Conservation (phyloP, 2,113 vertebrate genomes). For the Corynorhinus townsendii region DNA sequence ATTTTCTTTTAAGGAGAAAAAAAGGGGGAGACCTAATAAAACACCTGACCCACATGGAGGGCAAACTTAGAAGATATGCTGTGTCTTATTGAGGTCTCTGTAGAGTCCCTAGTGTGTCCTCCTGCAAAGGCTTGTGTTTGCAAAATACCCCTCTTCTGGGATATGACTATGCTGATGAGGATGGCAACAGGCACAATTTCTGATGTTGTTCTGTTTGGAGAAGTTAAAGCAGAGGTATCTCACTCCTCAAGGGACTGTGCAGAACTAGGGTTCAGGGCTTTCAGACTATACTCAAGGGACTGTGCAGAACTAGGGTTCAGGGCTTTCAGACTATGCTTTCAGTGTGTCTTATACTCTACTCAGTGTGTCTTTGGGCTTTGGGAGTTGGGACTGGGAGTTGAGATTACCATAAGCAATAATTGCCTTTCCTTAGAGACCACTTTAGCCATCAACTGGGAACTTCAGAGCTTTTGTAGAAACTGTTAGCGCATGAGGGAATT, state of each 20-base stretch:
- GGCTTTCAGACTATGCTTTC: background rate
- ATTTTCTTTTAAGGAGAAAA: background rate
- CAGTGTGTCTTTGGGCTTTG: background rate
- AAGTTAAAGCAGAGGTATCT: background rate
- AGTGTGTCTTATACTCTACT: no score
- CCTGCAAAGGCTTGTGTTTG: background rate
- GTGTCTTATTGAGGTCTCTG: background rate
- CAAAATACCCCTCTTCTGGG: background rate
- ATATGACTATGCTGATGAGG: background rate
- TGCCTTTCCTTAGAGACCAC: conserved; percentile 12
- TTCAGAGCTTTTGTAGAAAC: background rate
- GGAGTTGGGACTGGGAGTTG: background rate
- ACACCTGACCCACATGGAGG: background rate
- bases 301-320: background rate
- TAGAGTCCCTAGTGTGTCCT: background rate
- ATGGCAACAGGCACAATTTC: background rate
- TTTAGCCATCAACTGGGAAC: background rate
- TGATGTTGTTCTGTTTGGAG: background rate
- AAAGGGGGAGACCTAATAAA: background rate
- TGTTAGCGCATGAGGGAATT: background rate
- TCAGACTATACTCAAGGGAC: background rate
- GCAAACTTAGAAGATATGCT: background rate
- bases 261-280: background rate
- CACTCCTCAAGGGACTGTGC: background rate
- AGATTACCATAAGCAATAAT: background rate